Conservation (phyloP, 2,797 vertebrate species). For the Pseudochirops corinnae region DNA sequence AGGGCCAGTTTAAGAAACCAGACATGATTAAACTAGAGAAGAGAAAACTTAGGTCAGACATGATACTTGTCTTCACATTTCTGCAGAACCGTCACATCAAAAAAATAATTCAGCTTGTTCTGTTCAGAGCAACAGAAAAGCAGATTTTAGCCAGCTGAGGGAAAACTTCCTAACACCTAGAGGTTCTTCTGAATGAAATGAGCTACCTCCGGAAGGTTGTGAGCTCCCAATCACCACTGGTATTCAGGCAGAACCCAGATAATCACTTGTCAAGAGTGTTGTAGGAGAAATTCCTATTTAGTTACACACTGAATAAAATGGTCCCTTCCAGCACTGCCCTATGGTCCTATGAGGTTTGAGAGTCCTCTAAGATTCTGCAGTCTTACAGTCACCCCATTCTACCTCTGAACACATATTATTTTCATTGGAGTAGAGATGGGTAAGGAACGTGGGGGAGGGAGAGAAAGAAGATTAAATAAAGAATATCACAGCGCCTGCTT, state of each 20-base stretch:
- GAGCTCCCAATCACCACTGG: background rate
- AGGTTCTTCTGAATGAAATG: background rate
- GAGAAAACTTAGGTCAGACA: background rate
- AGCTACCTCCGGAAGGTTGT: background rate
- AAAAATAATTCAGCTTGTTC: background rate
- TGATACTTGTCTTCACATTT: background rate
- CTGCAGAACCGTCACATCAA: background rate
- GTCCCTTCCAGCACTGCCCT: background rate
- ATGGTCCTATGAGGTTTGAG: background rate
- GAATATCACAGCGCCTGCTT: background rate
- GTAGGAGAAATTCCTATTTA: background rate
- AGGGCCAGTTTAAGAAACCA: background rate
- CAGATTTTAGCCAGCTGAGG: background rate
- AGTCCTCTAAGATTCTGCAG: background rate
- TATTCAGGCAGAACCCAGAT: background rate
- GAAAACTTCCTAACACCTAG: background rate
- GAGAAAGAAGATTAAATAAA: conserved; percentile 10
- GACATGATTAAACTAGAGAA: background rate
- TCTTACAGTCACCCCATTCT: background rate
- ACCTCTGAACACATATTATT: background rate
- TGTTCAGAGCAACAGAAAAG: background rate
- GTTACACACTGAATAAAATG: background rate
- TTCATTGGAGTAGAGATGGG: background rate
- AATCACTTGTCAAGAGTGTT: background rate
- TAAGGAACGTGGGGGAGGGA: background rate